Conservation (phyloP, 92 coral and sea anemone genomes). For the Heliopora coerulea region DNA sequence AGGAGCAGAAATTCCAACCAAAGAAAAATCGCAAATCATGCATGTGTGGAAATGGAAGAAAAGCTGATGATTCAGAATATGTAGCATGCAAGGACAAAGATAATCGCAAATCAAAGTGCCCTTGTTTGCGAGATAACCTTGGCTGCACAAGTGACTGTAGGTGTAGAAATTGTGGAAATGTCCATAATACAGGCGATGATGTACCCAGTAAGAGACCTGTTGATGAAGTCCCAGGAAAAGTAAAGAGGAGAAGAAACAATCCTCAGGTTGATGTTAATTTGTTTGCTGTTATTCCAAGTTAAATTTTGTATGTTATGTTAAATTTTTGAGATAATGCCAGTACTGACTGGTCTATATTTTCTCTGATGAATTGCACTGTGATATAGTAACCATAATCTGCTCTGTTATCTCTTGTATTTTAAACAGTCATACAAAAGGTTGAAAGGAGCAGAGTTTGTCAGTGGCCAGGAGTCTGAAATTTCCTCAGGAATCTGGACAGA, state of each 20-base stretch:
- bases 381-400: no score
- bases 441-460: constrained; percentile 34
- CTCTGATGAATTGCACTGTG: no score
- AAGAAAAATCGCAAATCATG: constrained; percentile 33
- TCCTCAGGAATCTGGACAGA: constrained; percentile 28
- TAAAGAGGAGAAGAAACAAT: constrained; percentile 25
- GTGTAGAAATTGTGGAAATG: constrained; percentile 30
- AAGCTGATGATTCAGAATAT: constrained; percentile 18
- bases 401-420: background rate
- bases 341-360: no score
- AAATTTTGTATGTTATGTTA: no score
- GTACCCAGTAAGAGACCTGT: constrained; percentile 25
- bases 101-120: constrained; percentile 32
- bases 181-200: constrained; percentile 17
- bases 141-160: constrained; percentile 32
- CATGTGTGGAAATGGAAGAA: constrained; percentile 42
- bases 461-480: constrained; percentile 23
- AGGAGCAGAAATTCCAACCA: constrained; percentile 10
- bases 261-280: constrained; percentile 21
- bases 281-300: no score
- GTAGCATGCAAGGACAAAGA: constrained; percentile 35
- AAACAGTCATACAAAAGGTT: constrained; percentile 38
- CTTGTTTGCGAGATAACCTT: constrained; percentile 24
- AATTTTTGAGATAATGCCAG: no score
- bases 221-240: constrained; percentile 23